phyloP scores from a whole-genome alignment of 2,888 invertebrate genomes.

The Parochlus steinenii region DNA sequence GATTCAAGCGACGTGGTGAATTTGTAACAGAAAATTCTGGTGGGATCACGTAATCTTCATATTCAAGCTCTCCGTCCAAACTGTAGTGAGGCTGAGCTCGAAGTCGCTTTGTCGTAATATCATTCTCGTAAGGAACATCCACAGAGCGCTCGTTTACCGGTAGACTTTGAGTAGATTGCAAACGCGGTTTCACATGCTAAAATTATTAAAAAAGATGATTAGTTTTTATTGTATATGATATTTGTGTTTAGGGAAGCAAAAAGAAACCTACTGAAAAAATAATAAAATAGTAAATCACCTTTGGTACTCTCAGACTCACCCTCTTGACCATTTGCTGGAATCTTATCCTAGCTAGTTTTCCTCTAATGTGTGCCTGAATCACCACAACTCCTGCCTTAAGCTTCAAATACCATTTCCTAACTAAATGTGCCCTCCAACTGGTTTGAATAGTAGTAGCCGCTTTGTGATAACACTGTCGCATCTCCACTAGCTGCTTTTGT shows the following conservation, averaged over 20 bases:
- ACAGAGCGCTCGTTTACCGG: constrained; percentile 21
- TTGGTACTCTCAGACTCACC: constrained; percentile 13
- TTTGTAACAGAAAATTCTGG: constrained; percentile 9
- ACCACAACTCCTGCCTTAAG: constrained; percentile 39
- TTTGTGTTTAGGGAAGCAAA: constrained; percentile 34
- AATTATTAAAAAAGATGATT: constrained; percentile 15
- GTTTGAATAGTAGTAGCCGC: constrained; percentile 59
- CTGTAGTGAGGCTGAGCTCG: constrained; percentile 16
- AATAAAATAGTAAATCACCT: background rate
- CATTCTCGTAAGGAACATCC: constrained; percentile 12
- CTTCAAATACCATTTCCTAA: constrained; percentile 47
- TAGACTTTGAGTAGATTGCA: constrained; percentile 29
- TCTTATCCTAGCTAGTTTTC: constrained; percentile 41
- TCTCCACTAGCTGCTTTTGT: constrained; percentile 31
- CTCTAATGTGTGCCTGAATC: constrained; percentile 59
- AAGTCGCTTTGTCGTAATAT: constrained; percentile 5
- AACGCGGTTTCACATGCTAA: constrained; percentile 18
- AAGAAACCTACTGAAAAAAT: constrained; percentile 8
- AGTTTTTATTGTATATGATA: constrained; percentile 22
- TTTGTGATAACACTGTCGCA: constrained; percentile 16
- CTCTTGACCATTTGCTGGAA: constrained; percentile 29
- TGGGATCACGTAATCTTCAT: constrained; percentile 1
- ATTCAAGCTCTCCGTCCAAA: constrained; percentile 17
- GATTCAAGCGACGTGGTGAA: constrained; percentile 7
- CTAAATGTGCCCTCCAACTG: constrained; percentile 54